Conservation (phyloP, 2,888 invertebrate genomes). For the Caenorhabditis zanzibari region DNA sequence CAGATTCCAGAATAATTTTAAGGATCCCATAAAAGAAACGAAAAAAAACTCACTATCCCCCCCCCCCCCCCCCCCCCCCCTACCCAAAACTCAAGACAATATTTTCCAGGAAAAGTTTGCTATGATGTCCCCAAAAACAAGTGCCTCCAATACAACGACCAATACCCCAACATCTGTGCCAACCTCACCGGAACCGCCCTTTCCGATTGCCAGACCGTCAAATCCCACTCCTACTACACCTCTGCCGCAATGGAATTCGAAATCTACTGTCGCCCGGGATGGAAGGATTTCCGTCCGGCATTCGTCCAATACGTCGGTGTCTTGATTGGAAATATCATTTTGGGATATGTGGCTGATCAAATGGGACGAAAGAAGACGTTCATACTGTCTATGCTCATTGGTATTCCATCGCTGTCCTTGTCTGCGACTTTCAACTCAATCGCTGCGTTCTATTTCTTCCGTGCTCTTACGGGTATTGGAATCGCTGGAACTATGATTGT, state of each 20-base stretch:
- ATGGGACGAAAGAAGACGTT: constrained; percentile 71
- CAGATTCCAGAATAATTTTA: too few species aligned
- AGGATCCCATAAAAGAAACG: too few species aligned
- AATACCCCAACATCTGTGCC: constrained; percentile 62
- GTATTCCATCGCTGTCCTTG: constrained; percentile 67
- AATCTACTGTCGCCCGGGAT: constrained; percentile 68
- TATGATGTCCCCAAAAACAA: constrained; percentile 71
- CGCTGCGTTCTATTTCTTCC: constrained; percentile 69
- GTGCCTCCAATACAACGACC: constrained; percentile 66
- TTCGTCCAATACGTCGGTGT: constrained; percentile 74
- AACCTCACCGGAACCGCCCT: constrained; percentile 56
- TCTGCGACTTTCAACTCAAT: constrained; percentile 71
- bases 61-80: too few species aligned
- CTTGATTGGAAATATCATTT: constrained; percentile 72
- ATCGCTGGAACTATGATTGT: constrained; percentile 75
- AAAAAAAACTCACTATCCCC: too few species aligned
- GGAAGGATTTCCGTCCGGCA: constrained; percentile 73
- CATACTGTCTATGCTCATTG: constrained; percentile 70
- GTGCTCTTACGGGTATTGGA: constrained; percentile 72
- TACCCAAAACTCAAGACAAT: background rate
- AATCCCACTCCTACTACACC: constrained; percentile 67
- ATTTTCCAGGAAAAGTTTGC: constrained; percentile 64
- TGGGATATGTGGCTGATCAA: constrained; percentile 71
- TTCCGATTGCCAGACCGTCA: constrained; percentile 57
- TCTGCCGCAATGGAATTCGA: constrained; percentile 74